These are phyloP conservation scores for Lathronympha strigana DNA, from an alignment of 2,888 invertebrate genomes.

Conservation along the genomic window DNA sequence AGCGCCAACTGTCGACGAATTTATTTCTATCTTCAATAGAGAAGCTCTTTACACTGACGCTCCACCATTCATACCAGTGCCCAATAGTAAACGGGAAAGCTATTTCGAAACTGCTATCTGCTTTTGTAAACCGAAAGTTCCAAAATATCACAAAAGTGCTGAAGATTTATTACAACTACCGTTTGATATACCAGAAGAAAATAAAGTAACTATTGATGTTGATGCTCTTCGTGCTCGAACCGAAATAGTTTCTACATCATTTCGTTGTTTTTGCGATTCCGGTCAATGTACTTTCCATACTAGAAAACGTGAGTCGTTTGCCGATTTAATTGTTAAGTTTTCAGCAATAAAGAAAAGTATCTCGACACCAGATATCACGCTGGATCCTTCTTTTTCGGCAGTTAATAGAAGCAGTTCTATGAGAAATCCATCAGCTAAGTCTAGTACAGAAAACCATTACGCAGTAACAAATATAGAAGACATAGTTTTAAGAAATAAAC, in stretches of 20 bases:
- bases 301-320: constrained; percentile 61
- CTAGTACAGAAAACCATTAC: constrained; percentile 67
- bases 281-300: constrained; percentile 69
- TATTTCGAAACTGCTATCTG: constrained; percentile 80
- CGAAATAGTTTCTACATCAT: constrained; percentile 68
- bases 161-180: constrained; percentile 71
- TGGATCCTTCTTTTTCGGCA: constrained; percentile 66
- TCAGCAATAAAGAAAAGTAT: constrained; percentile 77
- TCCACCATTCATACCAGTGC: constrained; percentile 65
- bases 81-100: constrained; percentile 67
- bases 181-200: constrained; percentile 55
- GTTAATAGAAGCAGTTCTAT: constrained; percentile 55
- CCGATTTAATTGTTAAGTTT: constrained; percentile 71
- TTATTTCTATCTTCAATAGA: constrained; percentile 77
- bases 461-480: constrained; percentile 66
- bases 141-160: constrained; percentile 74
- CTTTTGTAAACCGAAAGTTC: constrained; percentile 73
- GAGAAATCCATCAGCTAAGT: constrained; percentile 73
- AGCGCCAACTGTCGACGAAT: constrained; percentile 74
- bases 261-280: constrained; percentile 77
- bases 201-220: constrained; percentile 65
- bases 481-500: constrained; percentile 59
- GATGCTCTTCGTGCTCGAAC: constrained; percentile 59
- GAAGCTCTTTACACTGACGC: constrained; percentile 69
- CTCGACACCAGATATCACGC: constrained; percentile 76